phyloP scores from a whole-genome alignment of 2,888 invertebrate genomes.

The Eurytoma californica region DNA sequence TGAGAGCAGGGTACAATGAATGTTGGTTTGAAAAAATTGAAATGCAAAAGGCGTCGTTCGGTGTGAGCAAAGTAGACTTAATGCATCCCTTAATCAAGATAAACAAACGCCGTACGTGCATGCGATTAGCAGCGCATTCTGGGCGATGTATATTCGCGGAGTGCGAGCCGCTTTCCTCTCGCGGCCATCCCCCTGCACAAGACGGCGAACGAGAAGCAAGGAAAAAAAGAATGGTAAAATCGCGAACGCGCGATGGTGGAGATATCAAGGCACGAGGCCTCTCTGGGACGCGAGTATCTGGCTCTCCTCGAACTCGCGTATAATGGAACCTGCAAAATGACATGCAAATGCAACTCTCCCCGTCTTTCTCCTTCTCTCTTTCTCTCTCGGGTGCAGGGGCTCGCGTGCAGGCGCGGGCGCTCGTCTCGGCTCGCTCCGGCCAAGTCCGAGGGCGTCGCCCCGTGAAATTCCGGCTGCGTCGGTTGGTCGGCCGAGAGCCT shows the following conservation, averaged over 20 bases:
- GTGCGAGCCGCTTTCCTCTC: no score
- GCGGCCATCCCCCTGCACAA: no score
- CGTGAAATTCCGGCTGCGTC: slow-evolving; percentile 66
- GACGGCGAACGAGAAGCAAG: no score
- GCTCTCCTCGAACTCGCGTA: background rate
- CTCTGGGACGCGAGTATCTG: background rate
- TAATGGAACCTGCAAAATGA: slow-evolving; percentile 61
- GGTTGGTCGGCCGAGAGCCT: slow-evolving; percentile 70
- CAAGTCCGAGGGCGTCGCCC: slow-evolving; percentile 70
- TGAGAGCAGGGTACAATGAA: no score
- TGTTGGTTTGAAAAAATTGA: no score
- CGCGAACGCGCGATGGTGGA: slow-evolving; percentile 5
- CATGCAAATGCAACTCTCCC: slow-evolving; percentile 67
- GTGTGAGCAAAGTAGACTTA: no score
- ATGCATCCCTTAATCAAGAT: no score
- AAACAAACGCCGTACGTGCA: no score
- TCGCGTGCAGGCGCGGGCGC: slow-evolving; percentile 9
- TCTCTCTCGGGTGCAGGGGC: background rate
- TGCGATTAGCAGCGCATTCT: no score
- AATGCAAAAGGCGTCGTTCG: no score
- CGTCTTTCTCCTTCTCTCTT: slow-evolving; percentile 42
- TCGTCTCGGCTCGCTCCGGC: slow-evolving; percentile 56
- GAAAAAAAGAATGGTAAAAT: slow-evolving; percentile 16
- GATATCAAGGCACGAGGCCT: background rate
- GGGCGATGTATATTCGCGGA: no score